Evolutionary conservation across 2,797 vertebrate species (phyloP).

Genomic region (Rhincodon typus): DNA sequence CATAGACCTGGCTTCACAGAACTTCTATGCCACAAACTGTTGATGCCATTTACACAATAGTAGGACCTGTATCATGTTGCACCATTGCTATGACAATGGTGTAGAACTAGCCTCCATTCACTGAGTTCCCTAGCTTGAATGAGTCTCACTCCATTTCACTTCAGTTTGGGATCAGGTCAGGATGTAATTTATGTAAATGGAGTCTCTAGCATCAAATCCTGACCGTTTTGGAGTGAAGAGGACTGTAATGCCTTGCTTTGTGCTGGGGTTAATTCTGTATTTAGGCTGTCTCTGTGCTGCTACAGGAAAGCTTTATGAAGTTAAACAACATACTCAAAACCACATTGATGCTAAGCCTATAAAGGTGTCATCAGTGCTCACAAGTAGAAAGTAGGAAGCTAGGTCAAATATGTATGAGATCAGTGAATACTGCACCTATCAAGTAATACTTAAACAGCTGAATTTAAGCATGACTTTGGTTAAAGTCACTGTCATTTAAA

Average conservation of each 20-base stretch:
- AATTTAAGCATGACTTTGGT: not conserved
- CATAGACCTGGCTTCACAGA: not conserved
- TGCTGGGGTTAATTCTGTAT: not conserved
- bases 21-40: not conserved
- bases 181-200: not conserved
- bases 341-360: not conserved
- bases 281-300: not conserved
- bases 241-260: not conserved
- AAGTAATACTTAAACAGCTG: not conserved
- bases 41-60: not conserved
- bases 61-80: not conserved
- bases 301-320: not conserved
- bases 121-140: not conserved
- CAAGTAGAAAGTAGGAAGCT: not conserved
- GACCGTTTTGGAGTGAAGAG: not conserved
- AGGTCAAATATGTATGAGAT: not conserved
- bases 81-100: not conserved
- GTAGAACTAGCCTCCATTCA: not conserved
- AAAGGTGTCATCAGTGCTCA: not conserved
- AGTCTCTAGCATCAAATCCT: not conserved
- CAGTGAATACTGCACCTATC: not conserved
- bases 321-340: not conserved
- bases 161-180: not conserved
- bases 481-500: no score
- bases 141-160: not conserved